phyloP scores from a whole-genome alignment of 1,140 invertebrate species.

The Acromyrmex heyeri region DNA sequence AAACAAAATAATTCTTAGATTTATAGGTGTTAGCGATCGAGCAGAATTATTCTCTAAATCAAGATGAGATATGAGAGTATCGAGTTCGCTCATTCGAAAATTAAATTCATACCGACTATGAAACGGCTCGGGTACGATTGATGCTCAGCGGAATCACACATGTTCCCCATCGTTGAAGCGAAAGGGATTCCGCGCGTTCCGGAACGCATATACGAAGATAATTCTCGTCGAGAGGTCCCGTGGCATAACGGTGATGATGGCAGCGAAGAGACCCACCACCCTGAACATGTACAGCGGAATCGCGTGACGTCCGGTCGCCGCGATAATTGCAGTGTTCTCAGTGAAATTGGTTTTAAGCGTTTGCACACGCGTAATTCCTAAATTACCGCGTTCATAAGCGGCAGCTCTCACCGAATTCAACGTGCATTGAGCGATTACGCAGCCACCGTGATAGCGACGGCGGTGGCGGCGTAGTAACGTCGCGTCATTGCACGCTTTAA shows the following conservation, averaged over 20 bases:
- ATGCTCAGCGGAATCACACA: background rate
- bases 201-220: constrained; percentile 22
- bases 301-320: constrained; percentile 21
- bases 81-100: background rate
- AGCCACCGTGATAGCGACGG: background rate
- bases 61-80: background rate
- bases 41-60: background rate
- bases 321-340: constrained; percentile 43
- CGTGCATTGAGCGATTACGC: constrained; percentile 29
- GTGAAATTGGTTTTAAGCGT: constrained; percentile 48
- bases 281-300: background rate
- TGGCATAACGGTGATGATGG: constrained; percentile 12
- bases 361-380: constrained; percentile 39
- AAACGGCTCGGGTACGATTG: background rate
- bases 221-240: constrained; percentile 26
- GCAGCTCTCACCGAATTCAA: constrained; percentile 4
- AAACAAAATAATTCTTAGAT: background rate
- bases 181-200: constrained; percentile 61
- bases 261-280: background rate
- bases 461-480: background rate
- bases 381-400: constrained; percentile 46
- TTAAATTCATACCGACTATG: constrained; percentile 3
- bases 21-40: background rate
- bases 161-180: constrained; percentile 38
- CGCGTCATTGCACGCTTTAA: background rate